Conservation (phyloP, 2,888 invertebrate species). For the Pachymerium ferrugineum region DNA sequence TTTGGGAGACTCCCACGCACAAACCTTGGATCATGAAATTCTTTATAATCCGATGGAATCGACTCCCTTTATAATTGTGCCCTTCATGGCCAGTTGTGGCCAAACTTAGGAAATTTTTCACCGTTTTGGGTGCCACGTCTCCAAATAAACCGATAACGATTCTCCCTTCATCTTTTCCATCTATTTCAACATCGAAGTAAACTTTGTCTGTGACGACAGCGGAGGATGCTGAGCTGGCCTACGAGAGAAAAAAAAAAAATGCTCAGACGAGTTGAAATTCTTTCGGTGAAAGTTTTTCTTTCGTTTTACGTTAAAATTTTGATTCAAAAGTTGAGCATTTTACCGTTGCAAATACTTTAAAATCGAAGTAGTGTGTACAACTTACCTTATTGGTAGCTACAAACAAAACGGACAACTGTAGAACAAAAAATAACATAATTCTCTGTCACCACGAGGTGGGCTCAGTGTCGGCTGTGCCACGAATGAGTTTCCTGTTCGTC, state of each 20-base stretch:
- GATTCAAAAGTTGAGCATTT: no score
- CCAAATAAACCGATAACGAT: conserved; percentile 87
- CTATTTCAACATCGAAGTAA: conserved; percentile 72
- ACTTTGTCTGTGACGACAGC: conserved; percentile 54
- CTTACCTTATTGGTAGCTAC: background rate
- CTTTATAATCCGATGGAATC: conserved; percentile 78
- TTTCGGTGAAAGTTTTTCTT: background rate
- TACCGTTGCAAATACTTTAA: background rate
- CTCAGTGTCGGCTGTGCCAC: background rate
- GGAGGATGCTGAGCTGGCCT: conserved; percentile 1
- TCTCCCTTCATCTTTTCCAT: conserved; percentile 64
- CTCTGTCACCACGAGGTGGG: background rate
- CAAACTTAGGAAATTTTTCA: conserved; percentile 76
- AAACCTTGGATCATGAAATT: conserved; percentile 88
- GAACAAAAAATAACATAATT: background rate
- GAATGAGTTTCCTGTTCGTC: no score
- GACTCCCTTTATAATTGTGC: conserved; percentile 62
- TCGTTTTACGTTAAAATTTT: background rate
- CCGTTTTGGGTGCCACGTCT: conserved; percentile 75
- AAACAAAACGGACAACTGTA: background rate
- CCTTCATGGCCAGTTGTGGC: conserved; percentile 62
- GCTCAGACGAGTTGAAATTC: background rate
- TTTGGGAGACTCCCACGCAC: background rate
- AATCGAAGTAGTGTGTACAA: background rate
- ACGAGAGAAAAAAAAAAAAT: background rate